These are phyloP conservation scores for Oryctes rhinoceros DNA, from an alignment of 1,140 invertebrate species.

Conservation along the genomic window DNA sequence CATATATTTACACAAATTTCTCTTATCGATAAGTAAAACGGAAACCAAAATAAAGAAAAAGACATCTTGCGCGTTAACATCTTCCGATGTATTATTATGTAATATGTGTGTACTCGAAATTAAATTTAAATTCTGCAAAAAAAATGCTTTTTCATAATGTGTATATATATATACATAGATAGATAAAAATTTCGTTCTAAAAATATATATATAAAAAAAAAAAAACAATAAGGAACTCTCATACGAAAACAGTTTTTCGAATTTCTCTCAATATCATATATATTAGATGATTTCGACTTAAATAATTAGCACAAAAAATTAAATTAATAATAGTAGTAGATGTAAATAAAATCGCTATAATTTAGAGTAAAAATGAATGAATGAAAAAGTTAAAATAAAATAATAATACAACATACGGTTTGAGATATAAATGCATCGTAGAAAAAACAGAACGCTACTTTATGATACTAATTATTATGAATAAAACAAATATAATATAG, in stretches of 20 bases:
- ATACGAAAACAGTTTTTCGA: slow-evolving; percentile 2
- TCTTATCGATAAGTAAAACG: slow-evolving; percentile 1
- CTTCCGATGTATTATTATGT: not conserved
- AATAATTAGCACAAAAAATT: slow-evolving; percentile 5
- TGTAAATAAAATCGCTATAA: slow-evolving; percentile 11
- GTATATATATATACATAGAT: slow-evolving; percentile 11
- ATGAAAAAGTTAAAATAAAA: not conserved
- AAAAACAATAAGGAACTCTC: slow-evolving; percentile 32
- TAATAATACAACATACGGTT: not conserved
- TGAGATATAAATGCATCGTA: slow-evolving; percentile 15
- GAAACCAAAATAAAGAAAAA: not conserved
- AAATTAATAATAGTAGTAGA: not conserved
- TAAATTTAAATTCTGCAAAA: slow-evolving; percentile 17
- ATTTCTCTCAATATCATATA: not conserved
- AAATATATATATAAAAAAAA: slow-evolving; percentile 12
- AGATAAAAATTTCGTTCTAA: slow-evolving; percentile 24
- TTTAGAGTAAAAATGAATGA: slow-evolving; percentile 1
- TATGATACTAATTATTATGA: slow-evolving; percentile 13
- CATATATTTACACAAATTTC: slow-evolving; percentile 36
- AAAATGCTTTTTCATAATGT: slow-evolving; percentile 6
- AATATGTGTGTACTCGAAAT: not conserved
- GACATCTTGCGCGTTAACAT: not conserved
- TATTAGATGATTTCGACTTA: slow-evolving; percentile 4
- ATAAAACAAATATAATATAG: slow-evolving; percentile 38
- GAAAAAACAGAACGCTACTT: not conserved